These are phyloP conservation scores for Hippocampus kuda DNA, from an alignment of 2,797 vertebrate genomes.

Conservation along the genomic window DNA sequence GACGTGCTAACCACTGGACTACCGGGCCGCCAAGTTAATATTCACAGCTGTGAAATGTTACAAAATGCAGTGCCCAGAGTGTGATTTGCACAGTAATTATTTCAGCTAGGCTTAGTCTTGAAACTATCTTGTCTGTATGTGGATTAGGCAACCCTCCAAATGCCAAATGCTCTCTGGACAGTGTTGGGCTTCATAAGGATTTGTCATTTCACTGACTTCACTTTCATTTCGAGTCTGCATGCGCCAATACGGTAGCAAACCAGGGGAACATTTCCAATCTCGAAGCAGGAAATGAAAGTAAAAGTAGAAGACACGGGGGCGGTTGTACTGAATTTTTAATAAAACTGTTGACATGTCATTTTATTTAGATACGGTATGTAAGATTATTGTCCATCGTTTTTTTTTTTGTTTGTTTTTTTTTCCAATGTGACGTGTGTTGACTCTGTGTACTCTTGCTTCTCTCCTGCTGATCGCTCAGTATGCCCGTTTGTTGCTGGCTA, in stretches of 20 bases:
- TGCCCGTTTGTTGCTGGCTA: slow-evolving; percentile 89
- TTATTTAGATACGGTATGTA: not conserved
- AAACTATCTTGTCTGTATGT: not conserved
- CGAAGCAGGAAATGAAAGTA: slow-evolving; percentile 23
- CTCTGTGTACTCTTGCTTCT: slow-evolving; percentile 79
- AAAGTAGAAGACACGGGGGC: slow-evolving; percentile 23
- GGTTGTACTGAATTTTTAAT: slow-evolving; percentile 12
- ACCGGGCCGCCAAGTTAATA: no score
- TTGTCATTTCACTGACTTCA: slow-evolving; percentile 1
- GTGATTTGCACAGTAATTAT: not conserved
- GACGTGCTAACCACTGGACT: no score
- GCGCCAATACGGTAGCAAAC: slow-evolving; percentile 17
- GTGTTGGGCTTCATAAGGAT: not conserved
- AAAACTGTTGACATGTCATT: not conserved
- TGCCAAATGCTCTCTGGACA: not conserved
- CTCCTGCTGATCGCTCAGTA: slow-evolving; percentile 77
- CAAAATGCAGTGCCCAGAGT: not conserved
- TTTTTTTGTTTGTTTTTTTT: slow-evolving; percentile 16
- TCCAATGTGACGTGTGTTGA: slow-evolving; percentile 56
- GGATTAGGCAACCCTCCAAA: not conserved
- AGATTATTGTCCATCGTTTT: slow-evolving; percentile 8
- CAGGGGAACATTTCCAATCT: slow-evolving; percentile 40
- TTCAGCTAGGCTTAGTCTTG: not conserved
- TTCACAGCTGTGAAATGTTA: not conserved
- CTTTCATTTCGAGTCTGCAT: slow-evolving; percentile 4